Conservation (phyloP, 92 coral and sea anemone genomes). For the Porites evermanni region DNA sequence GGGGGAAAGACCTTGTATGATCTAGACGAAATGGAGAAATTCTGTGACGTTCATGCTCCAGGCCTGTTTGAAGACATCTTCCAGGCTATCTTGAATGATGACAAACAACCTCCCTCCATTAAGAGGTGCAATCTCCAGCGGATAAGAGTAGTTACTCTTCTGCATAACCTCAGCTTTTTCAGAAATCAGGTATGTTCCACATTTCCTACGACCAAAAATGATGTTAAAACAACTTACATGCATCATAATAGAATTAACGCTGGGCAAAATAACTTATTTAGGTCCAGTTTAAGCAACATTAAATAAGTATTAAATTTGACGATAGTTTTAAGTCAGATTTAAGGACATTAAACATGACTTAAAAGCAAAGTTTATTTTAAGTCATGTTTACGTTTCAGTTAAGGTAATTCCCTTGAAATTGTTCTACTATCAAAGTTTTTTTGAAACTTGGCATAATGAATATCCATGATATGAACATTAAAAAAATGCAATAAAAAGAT, state of each 20-base stretch:
- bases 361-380: no score
- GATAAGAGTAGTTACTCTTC: constrained; percentile 22
- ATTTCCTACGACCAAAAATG: neutral
- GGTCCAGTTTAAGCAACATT: no score
- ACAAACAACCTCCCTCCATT: constrained; percentile 12
- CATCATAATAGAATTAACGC: neutral
- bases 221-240: neutral
- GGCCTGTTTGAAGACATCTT: constrained; percentile 26
- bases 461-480: no score
- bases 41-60: constrained; percentile 17
- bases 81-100: constrained; percentile 10
- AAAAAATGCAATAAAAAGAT: no score
- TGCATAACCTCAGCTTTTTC: constrained; percentile 50
- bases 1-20: constrained; percentile 20
- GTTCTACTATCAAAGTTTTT: no score
- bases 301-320: no score
- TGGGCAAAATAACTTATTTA: no score
- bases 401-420: no score
- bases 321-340: no score
- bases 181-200: constrained; percentile 48
- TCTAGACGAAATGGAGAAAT: constrained; percentile 33
- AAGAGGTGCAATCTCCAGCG: constrained; percentile 18
- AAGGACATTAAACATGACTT: no score
- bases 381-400: no score
- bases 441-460: no score